These are phyloP conservation scores for Leptinotarsa rubiginosa DNA, from an alignment of 2,888 invertebrate genomes.

Conservation along the genomic window DNA sequence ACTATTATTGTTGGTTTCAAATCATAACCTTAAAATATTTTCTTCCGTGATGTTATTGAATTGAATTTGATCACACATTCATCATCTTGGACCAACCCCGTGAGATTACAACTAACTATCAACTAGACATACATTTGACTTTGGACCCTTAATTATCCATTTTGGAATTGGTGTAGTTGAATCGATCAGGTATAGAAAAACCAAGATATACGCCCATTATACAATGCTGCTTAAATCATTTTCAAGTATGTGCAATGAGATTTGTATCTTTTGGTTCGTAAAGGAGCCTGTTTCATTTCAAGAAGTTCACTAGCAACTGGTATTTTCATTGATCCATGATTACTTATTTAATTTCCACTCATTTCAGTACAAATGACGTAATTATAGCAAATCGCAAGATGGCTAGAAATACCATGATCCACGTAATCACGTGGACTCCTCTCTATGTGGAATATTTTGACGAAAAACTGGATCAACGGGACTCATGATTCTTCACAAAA, in stretches of 20 bases:
- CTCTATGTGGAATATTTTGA: too few relatives aligned
- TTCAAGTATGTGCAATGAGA: conserved; percentile 24
- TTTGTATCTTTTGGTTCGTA: conserved; percentile 16
- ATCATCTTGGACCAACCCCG: not conserved
- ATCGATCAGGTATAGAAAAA: conserved; percentile 26
- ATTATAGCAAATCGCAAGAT: too few relatives aligned
- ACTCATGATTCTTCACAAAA: too few relatives aligned
- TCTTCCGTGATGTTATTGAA: not conserved
- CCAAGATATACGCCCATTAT: conserved; percentile 20
- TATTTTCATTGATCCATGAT: too few relatives aligned
- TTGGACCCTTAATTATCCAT: conserved; percentile 52
- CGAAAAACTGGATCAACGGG: too few relatives aligned
- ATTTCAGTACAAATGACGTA: too few relatives aligned
- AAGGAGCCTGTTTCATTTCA: conserved; percentile 22
- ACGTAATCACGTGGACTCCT: too few relatives aligned
- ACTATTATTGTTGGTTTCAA: not conserved
- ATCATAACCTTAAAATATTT: not conserved
- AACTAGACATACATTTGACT: conserved; percentile 47
- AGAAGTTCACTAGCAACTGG: not conserved
- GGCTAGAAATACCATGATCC: too few relatives aligned
- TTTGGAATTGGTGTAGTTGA: conserved; percentile 42
- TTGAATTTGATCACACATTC: not conserved
- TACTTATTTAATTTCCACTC: too few relatives aligned
- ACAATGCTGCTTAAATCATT: conserved; percentile 9
- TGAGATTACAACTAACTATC: conserved; percentile 44